phyloP scores from a whole-genome alignment of 2,888 invertebrate species.

The Pyralis farinalis region DNA sequence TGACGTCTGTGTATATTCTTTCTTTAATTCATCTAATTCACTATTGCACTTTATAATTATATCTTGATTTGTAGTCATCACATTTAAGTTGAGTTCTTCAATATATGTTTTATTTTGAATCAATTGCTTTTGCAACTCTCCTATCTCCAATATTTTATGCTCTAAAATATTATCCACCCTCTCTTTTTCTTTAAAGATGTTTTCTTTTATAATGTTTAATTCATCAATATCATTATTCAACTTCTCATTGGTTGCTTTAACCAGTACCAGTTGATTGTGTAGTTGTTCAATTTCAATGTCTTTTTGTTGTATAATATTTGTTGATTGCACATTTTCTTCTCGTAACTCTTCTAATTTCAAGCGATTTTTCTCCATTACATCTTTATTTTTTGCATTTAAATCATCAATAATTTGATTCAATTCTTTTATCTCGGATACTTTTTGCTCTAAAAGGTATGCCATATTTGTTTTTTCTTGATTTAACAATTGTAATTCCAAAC shows the following conservation, averaged over 20 bases:
- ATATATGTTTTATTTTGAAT: background rate
- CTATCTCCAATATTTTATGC: background rate
- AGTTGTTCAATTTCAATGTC: background rate
- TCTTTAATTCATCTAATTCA: background rate
- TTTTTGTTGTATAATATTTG: background rate
- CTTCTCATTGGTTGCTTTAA: slow-evolving; percentile 22
- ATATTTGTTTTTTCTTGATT: slow-evolving; percentile 20
- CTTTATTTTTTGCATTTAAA: background rate
- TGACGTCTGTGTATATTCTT: background rate
- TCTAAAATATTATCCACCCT: background rate
- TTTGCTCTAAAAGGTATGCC: background rate
- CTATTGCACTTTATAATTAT: background rate
- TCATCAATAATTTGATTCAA: slow-evolving; percentile 7
- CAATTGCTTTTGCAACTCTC: background rate
- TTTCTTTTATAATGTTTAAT: slow-evolving; percentile 15
- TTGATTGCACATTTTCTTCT: background rate
- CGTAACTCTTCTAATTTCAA: background rate
- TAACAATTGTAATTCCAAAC: slow-evolving; percentile 25
- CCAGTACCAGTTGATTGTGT: slow-evolving; percentile 21
- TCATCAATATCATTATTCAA: slow-evolving; percentile 19
- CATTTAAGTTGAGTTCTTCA: background rate
- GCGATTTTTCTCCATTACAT: background rate
- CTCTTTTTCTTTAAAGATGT: slow-evolving; percentile 3
- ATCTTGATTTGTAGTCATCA: background rate
- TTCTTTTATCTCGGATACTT: background rate